Evolutionary conservation across 1,140 invertebrate species (phyloP), one percentile per base, ranked within the genome.

Genomic region (Lordiphosa collinella): DNA sequence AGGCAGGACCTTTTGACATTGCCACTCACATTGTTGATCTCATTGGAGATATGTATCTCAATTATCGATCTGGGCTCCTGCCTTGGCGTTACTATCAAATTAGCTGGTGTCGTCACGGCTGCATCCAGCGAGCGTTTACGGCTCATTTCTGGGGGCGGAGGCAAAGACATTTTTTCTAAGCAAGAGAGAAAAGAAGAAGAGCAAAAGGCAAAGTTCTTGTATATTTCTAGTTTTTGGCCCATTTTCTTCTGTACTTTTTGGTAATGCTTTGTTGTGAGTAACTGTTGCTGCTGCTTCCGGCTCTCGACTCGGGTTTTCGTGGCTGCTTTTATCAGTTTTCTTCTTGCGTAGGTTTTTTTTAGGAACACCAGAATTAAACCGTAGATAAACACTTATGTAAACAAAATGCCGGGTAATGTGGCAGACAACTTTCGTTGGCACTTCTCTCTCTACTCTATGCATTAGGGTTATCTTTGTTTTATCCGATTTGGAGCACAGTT

Each of bases 21-120:
- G 22, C 11, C 35, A 34, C 31, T 41, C 36, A 8, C 32, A 10
- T n/a, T 35, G 47, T 13, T 14, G 6, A 13, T 31, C 1, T 84
- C 78, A 58, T 84, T 84, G 0, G 72, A 84, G 34, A 84, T 84
- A 14, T 73, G 79, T 48, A 84, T 84, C 16, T 84, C 78, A 22
- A 84, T 84, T 6, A 84, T 84, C 3, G 78, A 84, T 38, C 59
- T 84, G 2, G 79, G 79, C 25, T 85, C 78, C 13, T 46, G 54
- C 3, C 76, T 67, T 32, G 40, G 4, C 7, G 25, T 29, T 25
- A 29, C 18, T 9, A 34, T 9, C 7, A 38, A 18, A 10, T 11
- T 35, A 4, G 2, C 6, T 2, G 52, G 7, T 29, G 25, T 29
- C 5, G 25, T 29, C 16, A 3, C 2, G 25, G 25, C 25, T 29